A percentile compares a stretch with the other conserved stretches of the same genome.
Evolutionary conservation across 2,797 vertebrate species (phyloP).

Genomic region (Manis crassicaudata): DNA sequence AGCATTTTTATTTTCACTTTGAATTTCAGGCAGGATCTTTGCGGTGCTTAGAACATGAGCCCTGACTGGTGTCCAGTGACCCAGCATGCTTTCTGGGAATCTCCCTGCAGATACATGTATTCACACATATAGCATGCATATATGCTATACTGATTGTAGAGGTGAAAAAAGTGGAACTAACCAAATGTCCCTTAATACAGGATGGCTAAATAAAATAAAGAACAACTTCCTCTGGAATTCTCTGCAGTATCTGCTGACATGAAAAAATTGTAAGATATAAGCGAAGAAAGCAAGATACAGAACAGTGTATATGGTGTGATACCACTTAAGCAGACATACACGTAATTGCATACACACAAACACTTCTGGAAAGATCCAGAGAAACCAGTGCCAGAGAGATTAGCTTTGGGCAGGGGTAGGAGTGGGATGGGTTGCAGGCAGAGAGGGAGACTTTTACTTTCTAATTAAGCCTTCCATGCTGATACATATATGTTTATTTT

Average conservation of each 20-base stretch:
- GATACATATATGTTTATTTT: neutral
- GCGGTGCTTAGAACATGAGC: neutral
- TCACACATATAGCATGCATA: fast-evolving
- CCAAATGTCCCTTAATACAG: neutral
- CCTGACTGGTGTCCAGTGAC: neutral
- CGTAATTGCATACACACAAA: fast-evolving
- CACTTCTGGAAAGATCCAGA: too few relatives aligned
- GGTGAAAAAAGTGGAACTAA: neutral
- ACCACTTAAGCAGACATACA: fast-evolving
- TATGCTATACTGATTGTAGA: neutral
- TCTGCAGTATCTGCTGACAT: neutral
- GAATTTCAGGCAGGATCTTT: neutral
- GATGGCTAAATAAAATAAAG: neutral
- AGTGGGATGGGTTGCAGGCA: neutral
- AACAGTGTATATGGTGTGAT: fast-evolving
- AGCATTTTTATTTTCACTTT: neutral
- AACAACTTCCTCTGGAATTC: too few relatives aligned
- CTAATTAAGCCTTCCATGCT: neutral
- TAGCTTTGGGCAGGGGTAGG: neutral
- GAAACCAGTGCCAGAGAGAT: neutral
- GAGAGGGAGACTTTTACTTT: neutral
- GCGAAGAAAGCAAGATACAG: neutral
- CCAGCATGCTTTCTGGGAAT: neutral
- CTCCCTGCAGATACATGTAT: neutral
- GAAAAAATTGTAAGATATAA: neutral